Evolutionary conservation across 2,797 vertebrate genomes (phyloP), one percentile per base, ranked within the genome.

Genomic region (Acropternis orthonyx): DNA sequence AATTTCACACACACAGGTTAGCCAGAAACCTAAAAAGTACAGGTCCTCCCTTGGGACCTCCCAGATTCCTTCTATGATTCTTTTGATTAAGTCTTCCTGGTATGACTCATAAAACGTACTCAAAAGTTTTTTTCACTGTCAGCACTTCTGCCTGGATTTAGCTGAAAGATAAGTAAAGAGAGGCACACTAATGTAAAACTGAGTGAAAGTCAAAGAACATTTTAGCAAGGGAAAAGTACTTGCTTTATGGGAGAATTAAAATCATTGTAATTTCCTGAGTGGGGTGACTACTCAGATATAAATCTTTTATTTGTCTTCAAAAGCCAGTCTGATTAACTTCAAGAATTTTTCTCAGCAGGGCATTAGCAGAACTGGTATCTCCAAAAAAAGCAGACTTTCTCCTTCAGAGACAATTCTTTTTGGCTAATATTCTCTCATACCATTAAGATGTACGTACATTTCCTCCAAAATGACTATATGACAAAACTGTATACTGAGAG

Each of bases 221-320:
- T 89, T 84, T 65, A 88, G 69, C 0, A 1, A 49, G 16, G 27
- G 22, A 77, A 75, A 89, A 90, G 36, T 62, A 46, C 49, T 62
- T 72, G 58, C 66, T 78, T 86, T 95, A 95, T 81, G 66, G 36
- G 28, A 58, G 28, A 88, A 66, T 82, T 92, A 93, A 92, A 95
- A 84, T 41, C 3, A 62, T 71, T 77, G 90, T n/a, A 0, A 90
- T 92, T 95, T 95, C 71, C 41, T 87, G 51, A 92, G 63, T 85
- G 16, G 7, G 26, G 43, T 44, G 39, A 85, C 26, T 79, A 82
- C 23, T 66, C 36, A 93, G 48, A 59, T 54, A 88, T 37, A 59
- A 92, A 90, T 84, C n/a, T 78, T 92, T 89, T 74, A 74, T 62
- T 92, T 71, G 13, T 78, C 76, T 88, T 82, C 80, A 88, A 66